Conservation (phyloP, 2,888 invertebrate species). For the Oscheius sp. region DNA sequence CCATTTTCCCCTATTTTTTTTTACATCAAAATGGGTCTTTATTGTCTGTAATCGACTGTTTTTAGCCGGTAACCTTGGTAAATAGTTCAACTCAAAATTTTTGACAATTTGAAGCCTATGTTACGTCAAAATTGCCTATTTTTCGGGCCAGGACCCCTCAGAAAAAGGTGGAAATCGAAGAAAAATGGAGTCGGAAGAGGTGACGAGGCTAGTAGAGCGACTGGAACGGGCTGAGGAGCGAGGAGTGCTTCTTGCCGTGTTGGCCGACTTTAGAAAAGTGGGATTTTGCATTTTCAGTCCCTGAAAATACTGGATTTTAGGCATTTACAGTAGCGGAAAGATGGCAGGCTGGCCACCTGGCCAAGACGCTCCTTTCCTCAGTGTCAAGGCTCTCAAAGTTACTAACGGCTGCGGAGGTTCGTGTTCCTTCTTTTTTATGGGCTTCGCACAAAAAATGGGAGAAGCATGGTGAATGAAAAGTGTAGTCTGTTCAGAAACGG, state of each 20-base stretch:
- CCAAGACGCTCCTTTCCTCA: slow-evolving; percentile 10
- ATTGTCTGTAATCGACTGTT: too few species aligned
- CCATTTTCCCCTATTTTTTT: too few species aligned
- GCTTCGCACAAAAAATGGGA: too few species aligned
- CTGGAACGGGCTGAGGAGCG: slow-evolving; percentile 19
- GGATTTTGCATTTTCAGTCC: neutral
- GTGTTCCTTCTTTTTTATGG: neutral
- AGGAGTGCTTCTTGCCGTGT: slow-evolving; percentile 1
- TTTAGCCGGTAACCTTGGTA: too few species aligned
- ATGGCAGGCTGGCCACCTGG: slow-evolving; percentile 14
- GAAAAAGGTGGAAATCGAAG: neutral
- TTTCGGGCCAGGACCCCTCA: too few species aligned
- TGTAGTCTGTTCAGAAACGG: too few species aligned
- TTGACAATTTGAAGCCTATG: too few species aligned
- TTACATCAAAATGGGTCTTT: too few species aligned
- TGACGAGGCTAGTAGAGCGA: neutral
- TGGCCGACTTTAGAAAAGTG: slow-evolving; percentile 12
- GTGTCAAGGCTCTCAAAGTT: neutral
- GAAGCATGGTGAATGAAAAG: too few species aligned
- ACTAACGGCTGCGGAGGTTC: slow-evolving; percentile 24
- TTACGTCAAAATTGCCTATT: too few species aligned
- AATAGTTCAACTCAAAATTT: too few species aligned
- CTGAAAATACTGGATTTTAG: slow-evolving; percentile 1
- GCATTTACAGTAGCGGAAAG: neutral
- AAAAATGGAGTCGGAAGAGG: slow-evolving; percentile 6